Base-by-base conservation (phyloP, 1,140 invertebrate genomes). In the Papilio aristodemus region DNA sequence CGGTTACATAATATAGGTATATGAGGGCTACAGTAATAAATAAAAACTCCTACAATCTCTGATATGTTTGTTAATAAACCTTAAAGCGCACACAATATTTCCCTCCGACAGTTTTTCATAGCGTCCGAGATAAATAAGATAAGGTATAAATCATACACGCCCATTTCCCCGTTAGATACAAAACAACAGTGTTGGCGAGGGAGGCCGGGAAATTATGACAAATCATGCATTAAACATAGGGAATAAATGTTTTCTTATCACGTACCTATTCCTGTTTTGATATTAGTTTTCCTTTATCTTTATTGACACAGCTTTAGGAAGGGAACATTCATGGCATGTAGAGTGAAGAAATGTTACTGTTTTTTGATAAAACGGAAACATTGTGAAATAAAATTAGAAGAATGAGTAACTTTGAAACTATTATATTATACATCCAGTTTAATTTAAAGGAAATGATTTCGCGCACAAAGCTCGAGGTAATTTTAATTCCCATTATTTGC, bases 241-340 rank as follows among this genome's bases (percentile, higher is more conserved):
- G 87, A 91, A 91, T 91, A 90, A 91, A 91, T 91, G 89, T 91
- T 91, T 91, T 91, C 89, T 90, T 91, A 91, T 91, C 89, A 91
- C 89, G 89, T 90, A 85, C 85, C 89, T 91, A 89, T 87, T 87
- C 83, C 82, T 89, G 89, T 89, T 90, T 85, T 82, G 84, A 87
- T 91, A 91, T 91, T 91, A 90, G 85, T 91, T 91, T 90, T 84
- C 79, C 86, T 87, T 91, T 91, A 91, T 91, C 87, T 91, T 89
- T 91, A 89, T 91, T 89, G 89, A 89, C 89, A 87, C 87, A 91
- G 87, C 86, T 89, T 89, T 85, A 75, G 72, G 79, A 77, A 80
- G 83, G 81, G 84, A 83, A 80, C 76, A 79, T 90, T 87, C 87
- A 85, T 86, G 77, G 75, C 72, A 73, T 83, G 75, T 81, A 73